Evolutionary conservation across 2,888 invertebrate species (phyloP), one percentile per base, ranked within the genome.

Genomic region (Bugula neritina): DNA sequence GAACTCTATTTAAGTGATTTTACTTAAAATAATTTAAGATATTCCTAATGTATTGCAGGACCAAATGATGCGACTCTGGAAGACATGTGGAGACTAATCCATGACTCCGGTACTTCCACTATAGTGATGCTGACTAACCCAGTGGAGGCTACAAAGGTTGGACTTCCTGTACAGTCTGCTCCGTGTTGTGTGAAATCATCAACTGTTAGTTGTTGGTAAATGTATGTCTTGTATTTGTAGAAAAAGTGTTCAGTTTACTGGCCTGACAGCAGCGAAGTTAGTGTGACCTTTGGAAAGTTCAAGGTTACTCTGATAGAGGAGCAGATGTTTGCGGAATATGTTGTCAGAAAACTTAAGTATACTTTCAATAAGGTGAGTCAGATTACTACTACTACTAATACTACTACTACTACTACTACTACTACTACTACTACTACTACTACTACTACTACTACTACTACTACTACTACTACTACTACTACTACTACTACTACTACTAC

Each of bases 71-170:
- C 81, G 23, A 87, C 86, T 0, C 76, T 86, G 35, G 80, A 79
- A 73, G 86, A 87, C 75, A 86, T 87, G 75, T 87, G 87, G 86
- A 75, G 86, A 58, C 85, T 87, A 85, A 80, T 85, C n/a, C 86
- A 86, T 85, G 85, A 86, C 75, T 83, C 84, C 74, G 80, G 84
- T 72, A 79, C 81, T 1, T 79, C 80, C 69, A 81, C 85, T 23
- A 79, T 87, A 35, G 82, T 87, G 52, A 87, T 87, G 86, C 81
- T 86, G 23, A 85, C 86, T 35, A 86, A 85, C 78, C 80, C 86
- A 17, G 80, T 84, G 43, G 87, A 87, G 77, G 83, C 84, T 43
- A 85, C 85, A 70, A 82, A 86, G 79, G 85, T 85, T 77, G n/a
- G n/a, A n/a, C n/a, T n/a, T n/a, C n/a, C n/a, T n/a, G n/a, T n/a